A percentile compares a stretch with the other conserved stretches of the same genome.
These are phyloP conservation scores for Symphodus melops DNA, from an alignment of 2,113 vertebrate species.

Conservation along the genomic window DNA sequence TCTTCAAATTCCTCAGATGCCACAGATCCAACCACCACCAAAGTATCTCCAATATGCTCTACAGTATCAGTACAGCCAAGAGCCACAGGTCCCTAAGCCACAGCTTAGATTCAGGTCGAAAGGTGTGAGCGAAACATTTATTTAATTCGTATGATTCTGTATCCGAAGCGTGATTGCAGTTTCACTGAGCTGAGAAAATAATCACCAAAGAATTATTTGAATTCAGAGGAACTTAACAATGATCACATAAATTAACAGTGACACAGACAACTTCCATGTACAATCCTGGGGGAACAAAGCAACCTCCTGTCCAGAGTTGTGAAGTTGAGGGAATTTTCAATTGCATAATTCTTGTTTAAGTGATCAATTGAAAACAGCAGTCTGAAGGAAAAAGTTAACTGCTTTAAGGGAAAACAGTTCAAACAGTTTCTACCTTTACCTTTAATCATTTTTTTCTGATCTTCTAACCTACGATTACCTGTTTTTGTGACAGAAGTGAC, in stretches of 20 bases:
- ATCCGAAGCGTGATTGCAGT: constrained; percentile 21
- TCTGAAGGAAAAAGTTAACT: too few species aligned
- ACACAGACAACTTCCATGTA: too few species aligned
- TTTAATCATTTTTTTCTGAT: background rate
- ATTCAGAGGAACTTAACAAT: background rate
- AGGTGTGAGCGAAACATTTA: constrained; percentile 1
- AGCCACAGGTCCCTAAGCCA: background rate
- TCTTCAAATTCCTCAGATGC: background rate
- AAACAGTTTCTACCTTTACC: background rate
- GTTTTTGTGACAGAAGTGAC: constrained; percentile 68
- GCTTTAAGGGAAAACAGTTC: too few species aligned
- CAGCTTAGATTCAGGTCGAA: too few species aligned
- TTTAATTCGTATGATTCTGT: background rate
- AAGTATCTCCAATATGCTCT: background rate
- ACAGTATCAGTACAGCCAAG: background rate
- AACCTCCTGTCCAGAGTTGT: constrained; percentile 26
- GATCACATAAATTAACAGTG: too few species aligned
- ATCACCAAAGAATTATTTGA: background rate
- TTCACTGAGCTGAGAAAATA: background rate
- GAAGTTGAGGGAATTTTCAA: constrained; percentile 2
- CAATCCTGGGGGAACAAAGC: background rate
- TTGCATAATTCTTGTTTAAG: background rate
- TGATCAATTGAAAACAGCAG: too few species aligned
- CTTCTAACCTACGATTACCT: background rate
- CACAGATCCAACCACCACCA: background rate